Percentiles rank a stretch among this genome's conserved stretches.
Conservation (phyloP, 2,888 invertebrate genomes). For the Ochlodes sylvanus region DNA sequence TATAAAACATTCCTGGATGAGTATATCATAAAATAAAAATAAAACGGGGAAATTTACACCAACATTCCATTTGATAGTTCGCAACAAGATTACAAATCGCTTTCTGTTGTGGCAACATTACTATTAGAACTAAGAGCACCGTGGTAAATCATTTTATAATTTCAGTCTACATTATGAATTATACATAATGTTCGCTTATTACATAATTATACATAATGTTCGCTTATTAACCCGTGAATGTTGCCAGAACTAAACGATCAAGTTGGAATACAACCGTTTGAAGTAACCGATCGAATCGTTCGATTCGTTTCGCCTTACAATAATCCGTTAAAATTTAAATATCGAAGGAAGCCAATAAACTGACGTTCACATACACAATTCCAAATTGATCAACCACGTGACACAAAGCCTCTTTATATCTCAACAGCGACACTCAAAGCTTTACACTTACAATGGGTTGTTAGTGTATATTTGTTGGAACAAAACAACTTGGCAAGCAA, state of each 20-base stretch:
- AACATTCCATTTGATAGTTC: constrained; percentile 87
- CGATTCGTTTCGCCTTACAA: neutral
- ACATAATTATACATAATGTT: neutral
- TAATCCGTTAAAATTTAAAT: neutral
- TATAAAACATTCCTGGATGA: constrained; percentile 87
- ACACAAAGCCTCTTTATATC: constrained; percentile 61
- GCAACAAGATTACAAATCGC: constrained; percentile 65
- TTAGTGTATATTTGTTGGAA: constrained; percentile 75
- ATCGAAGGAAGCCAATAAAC: constrained; percentile 71
- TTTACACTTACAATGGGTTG: constrained; percentile 71
- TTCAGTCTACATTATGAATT: neutral
- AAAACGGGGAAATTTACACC: constrained; percentile 83
- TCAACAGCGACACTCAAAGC: constrained; percentile 76
- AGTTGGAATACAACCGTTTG: constrained; percentile 70
- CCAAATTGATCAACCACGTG: constrained; percentile 80
- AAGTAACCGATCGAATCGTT: neutral
- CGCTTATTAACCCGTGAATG: constrained; percentile 48
- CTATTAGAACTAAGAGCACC: constrained; percentile 5
- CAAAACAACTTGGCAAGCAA: constrained; percentile 24
- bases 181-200: neutral
- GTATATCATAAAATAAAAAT: constrained; percentile 59
- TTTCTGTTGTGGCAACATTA: constrained; percentile 74
- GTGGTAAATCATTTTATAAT: neutral
- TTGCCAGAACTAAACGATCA: constrained; percentile 80
- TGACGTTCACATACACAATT: constrained; percentile 70